Evolutionary conservation across 2,888 invertebrate species (phyloP).

Genomic region (Drosophila mayaguana): DNA sequence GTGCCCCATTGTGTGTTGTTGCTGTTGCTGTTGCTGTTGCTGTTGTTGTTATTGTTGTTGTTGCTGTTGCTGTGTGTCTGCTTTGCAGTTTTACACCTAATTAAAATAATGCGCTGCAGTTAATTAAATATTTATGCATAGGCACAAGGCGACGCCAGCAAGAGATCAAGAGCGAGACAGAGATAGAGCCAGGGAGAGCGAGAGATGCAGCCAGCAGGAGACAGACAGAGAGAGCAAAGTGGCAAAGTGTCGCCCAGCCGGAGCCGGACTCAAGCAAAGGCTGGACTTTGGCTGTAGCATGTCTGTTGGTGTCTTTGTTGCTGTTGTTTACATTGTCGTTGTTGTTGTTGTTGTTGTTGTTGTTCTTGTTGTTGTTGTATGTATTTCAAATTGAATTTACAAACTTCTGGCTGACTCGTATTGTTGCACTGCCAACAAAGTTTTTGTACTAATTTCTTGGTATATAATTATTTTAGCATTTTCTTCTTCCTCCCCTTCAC

Average conservation of each 20-base stretch:
- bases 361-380: conserved; percentile 39
- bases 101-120: conserved; percentile 86
- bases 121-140: conserved; percentile 85
- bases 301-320: conserved; percentile 28
- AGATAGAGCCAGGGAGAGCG: not conserved
- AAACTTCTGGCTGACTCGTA: conserved; percentile 59
- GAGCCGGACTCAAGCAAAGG: conserved; percentile 9
- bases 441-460: conserved; percentile 70
- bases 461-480: conserved; percentile 73
- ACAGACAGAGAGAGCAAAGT: not conserved
- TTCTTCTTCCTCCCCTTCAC: not conserved
- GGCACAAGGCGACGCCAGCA: conserved; percentile 53
- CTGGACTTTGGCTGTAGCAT: conserved; percentile 36
- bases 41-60: conserved; percentile 7
- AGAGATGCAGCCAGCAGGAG: not conserved
- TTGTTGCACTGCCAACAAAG: conserved; percentile 74
- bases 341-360: conserved; percentile 33
- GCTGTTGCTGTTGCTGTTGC: not conserved
- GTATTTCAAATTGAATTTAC: conserved; percentile 79
- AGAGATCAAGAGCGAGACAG: conserved; percentile 38
- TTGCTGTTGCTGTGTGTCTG: conserved; percentile 23
- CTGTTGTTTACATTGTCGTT: conserved; percentile 21
- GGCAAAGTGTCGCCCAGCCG: conserved; percentile 54
- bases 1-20: conserved; percentile 22
- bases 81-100: conserved; percentile 85